A percentile compares a stretch with the other conserved stretches of the same genome.
Evolutionary conservation across 2,888 invertebrate genomes (phyloP).

Genomic region (Nomada fabriciana): DNA sequence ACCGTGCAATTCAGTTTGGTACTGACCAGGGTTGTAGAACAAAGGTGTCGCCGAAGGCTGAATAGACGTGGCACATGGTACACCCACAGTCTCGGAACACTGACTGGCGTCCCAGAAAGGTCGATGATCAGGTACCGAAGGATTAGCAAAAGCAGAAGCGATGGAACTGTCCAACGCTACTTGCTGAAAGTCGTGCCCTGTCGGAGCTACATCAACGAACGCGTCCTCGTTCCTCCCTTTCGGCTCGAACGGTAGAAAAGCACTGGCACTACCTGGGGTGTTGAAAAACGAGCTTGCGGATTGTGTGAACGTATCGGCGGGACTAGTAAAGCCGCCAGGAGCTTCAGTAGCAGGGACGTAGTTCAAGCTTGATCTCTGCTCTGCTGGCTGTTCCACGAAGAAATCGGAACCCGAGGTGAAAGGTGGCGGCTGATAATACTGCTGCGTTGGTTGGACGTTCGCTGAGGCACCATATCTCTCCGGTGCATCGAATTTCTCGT

Average conservation of each 20-base stretch:
- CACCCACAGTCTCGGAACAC: not conserved
- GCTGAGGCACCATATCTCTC: constrained; percentile 28
- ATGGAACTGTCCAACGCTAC: constrained; percentile 1
- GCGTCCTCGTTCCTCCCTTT: constrained; percentile 23
- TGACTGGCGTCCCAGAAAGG: constrained; percentile 39
- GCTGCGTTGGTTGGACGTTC: constrained; percentile 32
- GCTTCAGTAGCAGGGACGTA: not conserved
- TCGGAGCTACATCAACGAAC: not conserved
- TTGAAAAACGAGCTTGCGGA: constrained; percentile 44
- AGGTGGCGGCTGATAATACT: constrained; percentile 39
- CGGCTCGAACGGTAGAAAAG: constrained; percentile 15
- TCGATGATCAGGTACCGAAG: not conserved
- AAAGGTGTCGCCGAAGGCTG: constrained; percentile 49
- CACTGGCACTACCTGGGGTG: not conserved
- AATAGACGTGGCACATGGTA: constrained; percentile 14
- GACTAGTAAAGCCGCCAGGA: not conserved
- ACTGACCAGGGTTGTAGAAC: constrained; percentile 76
- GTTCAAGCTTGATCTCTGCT: constrained; percentile 45
- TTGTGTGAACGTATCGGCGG: constrained; percentile 9
- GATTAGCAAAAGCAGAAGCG: not conserved
- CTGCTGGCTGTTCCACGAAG: constrained; percentile 23
- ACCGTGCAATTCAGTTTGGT: constrained; percentile 47
- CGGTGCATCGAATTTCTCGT: constrained; percentile 13
- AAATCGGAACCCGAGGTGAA: constrained; percentile 20
- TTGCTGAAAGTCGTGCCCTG: constrained; percentile 17